Conservation (phyloP, 2,113 vertebrate species). For the Triplophysa dalaica region DNA sequence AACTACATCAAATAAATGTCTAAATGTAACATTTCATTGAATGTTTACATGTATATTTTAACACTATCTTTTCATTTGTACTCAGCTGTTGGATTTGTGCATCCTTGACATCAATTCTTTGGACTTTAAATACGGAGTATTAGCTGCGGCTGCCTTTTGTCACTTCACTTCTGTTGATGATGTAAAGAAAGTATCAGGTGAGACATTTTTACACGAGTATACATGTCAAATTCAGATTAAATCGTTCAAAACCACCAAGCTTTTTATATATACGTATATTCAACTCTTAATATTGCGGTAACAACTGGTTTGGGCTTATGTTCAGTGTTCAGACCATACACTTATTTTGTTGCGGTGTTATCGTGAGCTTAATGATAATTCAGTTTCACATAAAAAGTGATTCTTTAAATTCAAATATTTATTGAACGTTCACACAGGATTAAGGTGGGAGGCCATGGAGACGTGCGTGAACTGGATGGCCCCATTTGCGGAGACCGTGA, state of each 20-base stretch:
- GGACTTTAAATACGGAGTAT: constrained; percentile 83
- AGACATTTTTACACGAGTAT: constrained; percentile 1
- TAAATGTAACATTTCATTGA: no score
- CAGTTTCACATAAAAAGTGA: no score
- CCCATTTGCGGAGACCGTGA: constrained; percentile 75
- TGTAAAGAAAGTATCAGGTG: constrained; percentile 83
- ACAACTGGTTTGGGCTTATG: no score
- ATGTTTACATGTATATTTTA: background rate
- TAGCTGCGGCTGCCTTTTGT: constrained; percentile 83
- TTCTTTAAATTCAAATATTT: no score
- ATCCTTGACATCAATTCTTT: constrained; percentile 82
- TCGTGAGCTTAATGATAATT: no score
- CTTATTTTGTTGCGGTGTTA: no score
- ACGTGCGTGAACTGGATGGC: constrained; percentile 85
- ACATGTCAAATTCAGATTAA: background rate
- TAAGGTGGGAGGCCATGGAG: constrained; percentile 79
- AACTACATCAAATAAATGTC: no score
- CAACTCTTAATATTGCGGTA: no score
- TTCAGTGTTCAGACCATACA: no score
- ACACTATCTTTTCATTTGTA: background rate
- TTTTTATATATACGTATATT: background rate
- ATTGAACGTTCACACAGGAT: constrained; percentile 65
- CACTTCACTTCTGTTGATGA: constrained; percentile 79
- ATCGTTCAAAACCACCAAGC: background rate
- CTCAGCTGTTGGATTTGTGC: constrained; percentile 87